Conservation (phyloP, 1,140 invertebrate species). For the Pteromalus puparum region DNA sequence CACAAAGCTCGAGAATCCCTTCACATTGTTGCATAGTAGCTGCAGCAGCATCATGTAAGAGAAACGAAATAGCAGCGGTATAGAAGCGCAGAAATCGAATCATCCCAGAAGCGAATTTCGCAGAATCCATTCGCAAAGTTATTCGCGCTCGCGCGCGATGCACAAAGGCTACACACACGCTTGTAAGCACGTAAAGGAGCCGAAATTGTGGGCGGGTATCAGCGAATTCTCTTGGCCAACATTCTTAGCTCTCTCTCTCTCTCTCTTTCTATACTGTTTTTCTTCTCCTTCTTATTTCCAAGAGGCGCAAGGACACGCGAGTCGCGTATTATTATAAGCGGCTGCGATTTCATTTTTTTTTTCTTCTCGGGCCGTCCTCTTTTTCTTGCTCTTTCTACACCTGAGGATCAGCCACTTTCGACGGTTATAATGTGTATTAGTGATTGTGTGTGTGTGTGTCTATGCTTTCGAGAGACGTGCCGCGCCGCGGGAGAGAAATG, state of each 20-base stretch:
- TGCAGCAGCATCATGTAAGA: background rate
- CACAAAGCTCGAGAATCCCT: background rate
- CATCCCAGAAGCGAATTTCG: conserved; percentile 36
- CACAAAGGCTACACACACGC: conserved; percentile 20
- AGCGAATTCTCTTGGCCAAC: conserved; percentile 14
- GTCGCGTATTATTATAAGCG: background rate
- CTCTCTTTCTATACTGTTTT: no score
- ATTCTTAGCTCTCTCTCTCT: background rate
- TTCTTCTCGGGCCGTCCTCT: background rate
- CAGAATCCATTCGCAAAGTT: conserved; percentile 15
- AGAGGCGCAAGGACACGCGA: conserved; percentile 42
- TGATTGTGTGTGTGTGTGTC: no score
- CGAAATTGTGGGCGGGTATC: conserved; percentile 46
- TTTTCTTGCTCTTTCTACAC: background rate
- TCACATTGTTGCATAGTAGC: background rate
- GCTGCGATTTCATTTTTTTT: background rate
- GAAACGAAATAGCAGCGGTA: background rate
- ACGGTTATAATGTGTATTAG: no score
- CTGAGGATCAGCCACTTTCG: no score
- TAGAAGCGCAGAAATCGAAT: conserved; percentile 39
- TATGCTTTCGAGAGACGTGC: no score
- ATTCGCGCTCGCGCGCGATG: conserved; percentile 3
- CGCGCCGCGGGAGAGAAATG: no score
- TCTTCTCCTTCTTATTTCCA: no score
- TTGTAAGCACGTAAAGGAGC: conserved; percentile 14